A percentile compares a stretch with the other conserved stretches of the same genome.
phyloP scores from a whole-genome alignment of 2,113 vertebrate species.

The Camelus bactrianus region DNA sequence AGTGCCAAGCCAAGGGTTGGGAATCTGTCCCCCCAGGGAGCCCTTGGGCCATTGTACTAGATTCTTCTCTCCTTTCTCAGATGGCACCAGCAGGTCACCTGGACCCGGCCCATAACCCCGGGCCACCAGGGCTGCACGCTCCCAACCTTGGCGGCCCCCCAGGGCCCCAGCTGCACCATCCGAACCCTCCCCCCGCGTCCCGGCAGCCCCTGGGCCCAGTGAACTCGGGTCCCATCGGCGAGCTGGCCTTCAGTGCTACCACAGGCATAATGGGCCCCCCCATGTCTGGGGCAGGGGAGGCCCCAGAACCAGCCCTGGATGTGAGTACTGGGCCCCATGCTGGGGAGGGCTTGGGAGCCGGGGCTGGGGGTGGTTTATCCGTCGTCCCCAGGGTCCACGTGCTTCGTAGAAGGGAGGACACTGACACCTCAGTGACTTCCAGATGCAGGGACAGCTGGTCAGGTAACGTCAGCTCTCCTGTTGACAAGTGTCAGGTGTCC shows the following conservation, averaged over 20 bases:
- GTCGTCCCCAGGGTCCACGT: not conserved
- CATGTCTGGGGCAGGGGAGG: conserved; percentile 88
- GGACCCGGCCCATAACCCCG: conserved; percentile 89
- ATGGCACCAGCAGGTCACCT: conserved; percentile 89
- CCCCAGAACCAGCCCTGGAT: conserved; percentile 93
- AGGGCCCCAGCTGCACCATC: conserved; percentile 88
- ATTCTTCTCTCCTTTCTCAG: conserved; percentile 75
- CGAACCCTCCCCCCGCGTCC: conserved; percentile 83
- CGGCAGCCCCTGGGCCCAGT: conserved; percentile 86
- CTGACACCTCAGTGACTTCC: not conserved
- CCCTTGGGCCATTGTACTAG: rapidly evolving
- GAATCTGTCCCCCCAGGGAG: not conserved
- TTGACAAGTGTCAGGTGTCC: too few relatives aligned
- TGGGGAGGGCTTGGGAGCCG: not conserved
- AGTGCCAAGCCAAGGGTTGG: not conserved
- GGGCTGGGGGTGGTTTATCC: not conserved
- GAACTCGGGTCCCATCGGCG: conserved; percentile 32
- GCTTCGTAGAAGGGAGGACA: not conserved
- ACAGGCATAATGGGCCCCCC: conserved; percentile 80
- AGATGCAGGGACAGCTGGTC: not conserved
- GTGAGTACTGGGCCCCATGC: conserved; percentile 87
- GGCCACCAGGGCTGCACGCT: conserved; percentile 89
- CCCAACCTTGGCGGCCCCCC: conserved; percentile 86
- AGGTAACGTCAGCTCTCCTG: not conserved
- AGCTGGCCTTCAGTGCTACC: conserved; percentile 89